These are phyloP conservation scores for Euphydryas editha DNA, from an alignment of 2,888 invertebrate genomes.

Conservation along the genomic window DNA sequence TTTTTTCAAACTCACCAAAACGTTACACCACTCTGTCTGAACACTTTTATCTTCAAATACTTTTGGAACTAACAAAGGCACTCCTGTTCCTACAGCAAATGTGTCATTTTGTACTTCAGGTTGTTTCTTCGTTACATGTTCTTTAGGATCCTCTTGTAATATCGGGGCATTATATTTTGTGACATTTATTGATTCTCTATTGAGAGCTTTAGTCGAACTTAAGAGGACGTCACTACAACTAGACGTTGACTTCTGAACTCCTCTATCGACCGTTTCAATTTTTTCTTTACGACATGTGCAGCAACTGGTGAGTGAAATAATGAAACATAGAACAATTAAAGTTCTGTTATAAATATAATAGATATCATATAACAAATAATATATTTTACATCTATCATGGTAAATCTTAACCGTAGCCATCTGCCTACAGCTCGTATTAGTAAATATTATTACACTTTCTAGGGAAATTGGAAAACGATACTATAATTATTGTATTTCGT, in stretches of 20 bases:
- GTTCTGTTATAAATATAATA: background rate
- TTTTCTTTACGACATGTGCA: background rate
- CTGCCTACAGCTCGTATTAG: too few species aligned
- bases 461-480: too few species aligned
- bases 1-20: slow-evolving; percentile 56
- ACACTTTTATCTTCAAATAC: slow-evolving; percentile 45
- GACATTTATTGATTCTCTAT: slow-evolving; percentile 3
- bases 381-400: too few species aligned
- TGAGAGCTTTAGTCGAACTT: slow-evolving; percentile 4
- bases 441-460: too few species aligned
- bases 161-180: slow-evolving; percentile 26
- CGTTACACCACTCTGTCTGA: slow-evolving; percentile 65
- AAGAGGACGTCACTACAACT: background rate
- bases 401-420: too few species aligned
- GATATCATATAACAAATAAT: too few species aligned
- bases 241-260: slow-evolving; percentile 14
- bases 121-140: slow-evolving; percentile 6
- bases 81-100: background rate
- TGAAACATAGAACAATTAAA: background rate
- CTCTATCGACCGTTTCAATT: slow-evolving; percentile 17
- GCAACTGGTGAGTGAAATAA: background rate
- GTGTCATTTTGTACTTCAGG: background rate
- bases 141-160: slow-evolving; percentile 17
- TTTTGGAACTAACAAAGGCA: background rate
- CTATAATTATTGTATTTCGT: too few species aligned